Evolutionary conservation across 2,888 invertebrate genomes (phyloP).

Genomic region (Suillia variegata): DNA sequence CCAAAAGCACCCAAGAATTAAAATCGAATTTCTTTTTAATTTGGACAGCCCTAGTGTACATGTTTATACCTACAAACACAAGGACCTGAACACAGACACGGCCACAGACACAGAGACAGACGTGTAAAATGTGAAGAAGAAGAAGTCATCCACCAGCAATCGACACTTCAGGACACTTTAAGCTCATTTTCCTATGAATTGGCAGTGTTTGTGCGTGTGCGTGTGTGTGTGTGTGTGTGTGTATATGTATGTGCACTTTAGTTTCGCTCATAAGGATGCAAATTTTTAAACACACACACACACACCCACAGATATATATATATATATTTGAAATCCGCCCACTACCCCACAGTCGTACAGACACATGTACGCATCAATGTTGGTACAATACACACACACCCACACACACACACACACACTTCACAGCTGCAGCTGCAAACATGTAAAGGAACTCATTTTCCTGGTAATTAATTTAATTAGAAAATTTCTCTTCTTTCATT

Average conservation of each 20-base stretch:
- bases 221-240: no score
- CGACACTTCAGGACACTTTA: neutral
- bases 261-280: neutral
- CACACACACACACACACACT: no score
- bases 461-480: constrained; percentile 50
- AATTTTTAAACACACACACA: neutral
- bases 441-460: constrained; percentile 43
- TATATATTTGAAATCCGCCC: neutral
- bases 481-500: constrained; percentile 25
- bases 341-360: neutral
- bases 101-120: neutral
- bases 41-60: no score
- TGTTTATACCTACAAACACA: no score
- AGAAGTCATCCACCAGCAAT: neutral
- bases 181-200: constrained; percentile 4
- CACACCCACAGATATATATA: neutral
- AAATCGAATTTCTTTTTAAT: no score
- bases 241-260: neutral
- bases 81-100: neutral
- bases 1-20: no score
- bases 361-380: neutral
- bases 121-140: neutral
- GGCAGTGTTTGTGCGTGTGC: no score
- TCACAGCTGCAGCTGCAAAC: neutral
- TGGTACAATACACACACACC: neutral